Base-by-base conservation (phyloP, 2,113 vertebrate genomes). In the Coregonus clupeaformis region DNA sequence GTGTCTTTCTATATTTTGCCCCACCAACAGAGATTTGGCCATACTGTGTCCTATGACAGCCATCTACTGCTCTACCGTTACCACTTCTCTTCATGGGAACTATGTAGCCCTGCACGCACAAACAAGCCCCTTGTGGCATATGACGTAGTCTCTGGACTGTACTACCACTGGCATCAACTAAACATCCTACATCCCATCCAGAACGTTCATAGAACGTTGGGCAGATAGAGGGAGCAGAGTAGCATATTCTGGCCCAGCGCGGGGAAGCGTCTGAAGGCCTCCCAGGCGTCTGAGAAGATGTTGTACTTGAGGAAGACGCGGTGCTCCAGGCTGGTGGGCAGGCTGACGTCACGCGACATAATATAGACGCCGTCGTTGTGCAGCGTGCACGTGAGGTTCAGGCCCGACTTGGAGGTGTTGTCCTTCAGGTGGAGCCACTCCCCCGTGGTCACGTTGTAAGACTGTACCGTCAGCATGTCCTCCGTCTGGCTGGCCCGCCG, bases 341-440 rank as follows among this genome's bases (percentile, higher is more conserved):
- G 89, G 45, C 94, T 93, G 7, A 97, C 92, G 2, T 97, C 97
- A 7, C 96, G 92, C 80, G 95, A 98, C 92, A 98, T 91, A 80
- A 99, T 97, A 90, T 98, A 98, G 86, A 99, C 92, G 59, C 97
- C 97, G 2, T 98, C 97, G 0, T 98, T 98, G 84, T 99, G 97
- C 32, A 98, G 93, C 0, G 97, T 89, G 65, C 97, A 98, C 3
- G 96, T 97, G 89, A 98, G 89, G 89, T 98, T 98, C 57, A 99
- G 92, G 24, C 97, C 97, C 0, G 97, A 98, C 84, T 98, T 98
- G 65, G 96, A 97, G 0, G 94, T 94, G 90, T 95, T 97, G 88
- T 95, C 95, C 78, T 95, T 97, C 84, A 99, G 92, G 88, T 91
- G 95, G 87, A 94, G 91, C 96, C 96, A 98, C 82, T 95, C 93